Conservation (phyloP, 2,888 invertebrate genomes). For the Blastobasis adustella region DNA sequence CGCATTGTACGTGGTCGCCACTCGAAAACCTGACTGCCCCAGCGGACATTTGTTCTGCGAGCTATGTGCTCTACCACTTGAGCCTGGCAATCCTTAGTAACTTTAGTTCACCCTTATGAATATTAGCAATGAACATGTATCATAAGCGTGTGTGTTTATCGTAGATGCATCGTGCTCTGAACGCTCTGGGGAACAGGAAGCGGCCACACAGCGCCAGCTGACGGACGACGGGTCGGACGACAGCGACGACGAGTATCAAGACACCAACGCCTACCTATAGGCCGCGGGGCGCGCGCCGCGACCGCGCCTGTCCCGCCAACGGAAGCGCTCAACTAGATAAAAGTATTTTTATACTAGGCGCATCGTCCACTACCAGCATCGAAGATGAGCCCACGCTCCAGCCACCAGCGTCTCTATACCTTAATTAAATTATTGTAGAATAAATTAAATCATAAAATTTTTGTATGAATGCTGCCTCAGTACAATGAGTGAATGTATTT, state of each 20-base stretch:
- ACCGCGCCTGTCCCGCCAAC: conserved; percentile 1
- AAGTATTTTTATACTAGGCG: conserved; percentile 29
- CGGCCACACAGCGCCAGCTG: conserved; percentile 61
- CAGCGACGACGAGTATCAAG: conserved; percentile 64
- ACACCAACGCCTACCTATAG: conserved; percentile 65
- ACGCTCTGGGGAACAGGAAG: conserved; percentile 46
- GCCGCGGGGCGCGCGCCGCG: conserved; percentile 9
- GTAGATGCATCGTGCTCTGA: conserved; percentile 67
- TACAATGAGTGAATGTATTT: conserved; percentile 66
- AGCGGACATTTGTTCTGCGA: too few species aligned
- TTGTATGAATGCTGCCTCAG: conserved; percentile 46
- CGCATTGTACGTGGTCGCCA: too few species aligned
- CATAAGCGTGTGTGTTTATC: background rate
- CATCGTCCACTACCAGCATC: conserved; percentile 26
- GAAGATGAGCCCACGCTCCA: conserved; percentile 14
- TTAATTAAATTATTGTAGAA: conserved; percentile 40
- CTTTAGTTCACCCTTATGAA: background rate
- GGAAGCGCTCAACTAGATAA: background rate
- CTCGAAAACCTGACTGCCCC: too few species aligned
- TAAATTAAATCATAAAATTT: conserved; percentile 36
- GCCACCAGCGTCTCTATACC: conserved; percentile 15
- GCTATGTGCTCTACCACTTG: too few species aligned
- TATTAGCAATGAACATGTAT: background rate
- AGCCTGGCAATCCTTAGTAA: background rate
- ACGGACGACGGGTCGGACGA: conserved; percentile 65